Conservation (phyloP, 1,140 invertebrate species). For the Apis florea region DNA sequence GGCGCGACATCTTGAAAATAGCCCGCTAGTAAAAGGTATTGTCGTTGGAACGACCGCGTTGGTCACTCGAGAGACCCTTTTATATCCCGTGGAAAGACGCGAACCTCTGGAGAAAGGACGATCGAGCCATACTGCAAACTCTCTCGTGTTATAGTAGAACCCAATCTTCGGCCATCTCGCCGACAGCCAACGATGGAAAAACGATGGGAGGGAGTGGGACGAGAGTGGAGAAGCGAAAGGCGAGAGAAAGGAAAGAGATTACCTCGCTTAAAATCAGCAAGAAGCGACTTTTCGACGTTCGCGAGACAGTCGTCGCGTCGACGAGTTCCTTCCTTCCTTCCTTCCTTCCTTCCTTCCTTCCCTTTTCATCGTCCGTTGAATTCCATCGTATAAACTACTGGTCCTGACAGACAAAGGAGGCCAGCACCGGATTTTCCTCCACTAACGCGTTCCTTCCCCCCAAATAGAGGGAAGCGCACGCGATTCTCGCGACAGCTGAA, state of each 20-base stretch:
- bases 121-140: slow-evolving; percentile 54
- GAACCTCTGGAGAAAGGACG: slow-evolving; percentile 39
- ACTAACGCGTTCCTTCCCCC: slow-evolving; percentile 33
- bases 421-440: slow-evolving; percentile 34
- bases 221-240: neutral
- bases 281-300: slow-evolving; percentile 57
- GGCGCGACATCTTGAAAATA: slow-evolving; percentile 41
- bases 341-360: slow-evolving; percentile 53
- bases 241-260: slow-evolving; percentile 53
- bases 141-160: slow-evolving; percentile 36
- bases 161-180: slow-evolving; percentile 51
- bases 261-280: slow-evolving; percentile 57
- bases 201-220: neutral
- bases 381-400: slow-evolving; percentile 42
- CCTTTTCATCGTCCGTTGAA: slow-evolving; percentile 44
- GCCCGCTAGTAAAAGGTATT: slow-evolving; percentile 51
- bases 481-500: neutral
- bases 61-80: slow-evolving; percentile 59
- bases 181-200: neutral
- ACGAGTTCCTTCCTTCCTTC: slow-evolving; percentile 55
- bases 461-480: slow-evolving; percentile 34
- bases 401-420: slow-evolving; percentile 45
- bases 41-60: slow-evolving; percentile 57
- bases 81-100: slow-evolving; percentile 52
- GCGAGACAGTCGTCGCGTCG: slow-evolving; percentile 48